Percentiles rank a stretch among this genome's conserved stretches.
These are phyloP conservation scores for Liopterus haemorrhoidalis DNA, from an alignment of 2,888 invertebrate species.

Conservation along the genomic window DNA sequence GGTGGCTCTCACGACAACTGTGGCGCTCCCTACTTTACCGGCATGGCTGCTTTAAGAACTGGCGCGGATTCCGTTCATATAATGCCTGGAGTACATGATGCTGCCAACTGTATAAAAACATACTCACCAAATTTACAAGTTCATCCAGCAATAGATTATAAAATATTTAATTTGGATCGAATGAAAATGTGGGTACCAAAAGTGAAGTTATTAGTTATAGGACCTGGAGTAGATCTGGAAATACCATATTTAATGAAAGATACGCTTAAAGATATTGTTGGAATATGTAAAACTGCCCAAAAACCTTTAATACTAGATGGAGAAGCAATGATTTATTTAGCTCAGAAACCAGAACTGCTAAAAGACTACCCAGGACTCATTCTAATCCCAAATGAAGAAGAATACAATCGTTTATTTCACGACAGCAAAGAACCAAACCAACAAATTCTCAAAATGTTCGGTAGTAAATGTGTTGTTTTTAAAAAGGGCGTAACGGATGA, in stretches of 20 bases:
- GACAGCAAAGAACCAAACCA: constrained; percentile 47
- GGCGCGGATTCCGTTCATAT: constrained; percentile 92
- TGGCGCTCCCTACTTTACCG: constrained; percentile 95
- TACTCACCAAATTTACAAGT: constrained; percentile 98
- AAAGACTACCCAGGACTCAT: constrained; percentile 63
- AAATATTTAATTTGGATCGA: constrained; percentile 52
- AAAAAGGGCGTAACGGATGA: constrained; percentile 72
- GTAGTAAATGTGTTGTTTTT: constrained; percentile 59
- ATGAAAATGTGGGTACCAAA: constrained; percentile 77
- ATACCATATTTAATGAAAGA: constrained; percentile 47
- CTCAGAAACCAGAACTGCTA: constrained; percentile 61
- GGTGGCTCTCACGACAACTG: constrained; percentile 95
- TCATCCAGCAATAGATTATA: constrained; percentile 76
- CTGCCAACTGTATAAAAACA: constrained; percentile 85
- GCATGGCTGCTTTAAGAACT: constrained; percentile 80
- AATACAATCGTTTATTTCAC: constrained; percentile 73
- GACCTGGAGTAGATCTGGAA: constrained; percentile 76
- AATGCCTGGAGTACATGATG: constrained; percentile 81
- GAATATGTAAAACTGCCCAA: constrained; percentile 52
- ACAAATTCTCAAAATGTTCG: constrained; percentile 46
- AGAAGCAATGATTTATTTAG: constrained; percentile 76
- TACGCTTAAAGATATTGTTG: constrained; percentile 53
- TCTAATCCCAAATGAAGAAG: constrained; percentile 86
- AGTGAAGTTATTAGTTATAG: constrained; percentile 82
- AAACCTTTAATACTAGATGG: constrained; percentile 87